Percentiles rank a stretch among this genome's conserved stretches.
These are phyloP conservation scores for Furcifer pardalis DNA, from an alignment of 2,797 vertebrate genomes.

Conservation along the genomic window DNA sequence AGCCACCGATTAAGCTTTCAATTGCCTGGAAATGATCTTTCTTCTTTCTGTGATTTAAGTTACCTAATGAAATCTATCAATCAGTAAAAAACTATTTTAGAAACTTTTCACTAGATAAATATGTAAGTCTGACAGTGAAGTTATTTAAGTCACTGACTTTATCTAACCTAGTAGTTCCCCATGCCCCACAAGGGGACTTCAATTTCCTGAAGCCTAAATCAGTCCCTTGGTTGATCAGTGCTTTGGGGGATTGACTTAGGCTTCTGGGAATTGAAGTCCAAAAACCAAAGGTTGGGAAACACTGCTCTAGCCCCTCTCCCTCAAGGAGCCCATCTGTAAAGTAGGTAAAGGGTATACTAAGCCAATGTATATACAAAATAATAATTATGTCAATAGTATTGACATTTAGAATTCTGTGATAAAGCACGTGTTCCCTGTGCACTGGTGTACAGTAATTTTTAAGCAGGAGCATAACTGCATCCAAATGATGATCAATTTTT, in stretches of 20 bases:
- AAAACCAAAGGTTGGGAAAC: too few species aligned
- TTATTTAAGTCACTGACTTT: not conserved
- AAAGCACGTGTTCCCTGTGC: conserved; percentile 19
- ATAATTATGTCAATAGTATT: conserved; percentile 9
- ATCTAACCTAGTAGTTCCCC: too few species aligned
- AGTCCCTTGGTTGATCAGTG: too few species aligned
- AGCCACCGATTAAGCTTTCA: too few species aligned
- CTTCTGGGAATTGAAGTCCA: too few species aligned
- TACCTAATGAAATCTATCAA: not conserved
- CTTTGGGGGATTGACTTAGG: too few species aligned
- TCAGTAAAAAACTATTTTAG: not conserved
- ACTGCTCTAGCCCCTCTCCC: too few species aligned
- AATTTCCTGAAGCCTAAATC: too few species aligned
- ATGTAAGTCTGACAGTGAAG: not conserved
- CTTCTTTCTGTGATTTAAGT: not conserved
- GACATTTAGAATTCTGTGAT: conserved; percentile 15
- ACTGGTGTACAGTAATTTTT: conserved; percentile 17
- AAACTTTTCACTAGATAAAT: not conserved
- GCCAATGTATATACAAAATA: conserved; percentile 24
- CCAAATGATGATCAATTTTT: conserved; percentile 27
- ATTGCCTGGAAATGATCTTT: not conserved
- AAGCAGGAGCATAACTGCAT: conserved; percentile 29
- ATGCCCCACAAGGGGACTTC: too few species aligned
- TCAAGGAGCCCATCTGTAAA: not conserved
- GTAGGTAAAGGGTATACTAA: not conserved